Conservation (phyloP, 2,888 invertebrate genomes). For the Cosmorhoe ocellata region DNA sequence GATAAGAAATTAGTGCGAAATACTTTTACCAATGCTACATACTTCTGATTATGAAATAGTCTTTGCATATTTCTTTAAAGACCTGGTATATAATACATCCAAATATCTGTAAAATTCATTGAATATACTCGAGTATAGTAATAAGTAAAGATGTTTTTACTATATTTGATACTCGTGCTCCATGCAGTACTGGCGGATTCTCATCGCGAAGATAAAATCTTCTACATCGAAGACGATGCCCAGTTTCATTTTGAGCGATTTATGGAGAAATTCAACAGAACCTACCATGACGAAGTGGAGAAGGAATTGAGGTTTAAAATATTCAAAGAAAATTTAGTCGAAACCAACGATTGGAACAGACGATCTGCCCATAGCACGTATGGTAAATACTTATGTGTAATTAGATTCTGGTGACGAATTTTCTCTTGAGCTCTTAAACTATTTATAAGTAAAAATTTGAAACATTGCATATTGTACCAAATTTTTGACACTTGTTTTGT, state of each 20-base stretch:
- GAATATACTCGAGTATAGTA: too few species aligned
- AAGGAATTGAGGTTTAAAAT: conserved; percentile 8
- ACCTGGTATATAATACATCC: too few species aligned
- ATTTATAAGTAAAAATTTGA: too few species aligned
- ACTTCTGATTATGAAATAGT: too few species aligned
- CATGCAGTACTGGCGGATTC: background rate
- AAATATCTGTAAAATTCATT: background rate
- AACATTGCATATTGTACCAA: too few species aligned
- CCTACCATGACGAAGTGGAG: conserved; percentile 1
- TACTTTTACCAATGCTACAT: too few species aligned
- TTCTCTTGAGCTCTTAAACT: too few species aligned
- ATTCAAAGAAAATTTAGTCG: conserved; percentile 10
- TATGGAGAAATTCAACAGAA: conserved; percentile 4
- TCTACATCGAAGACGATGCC: conserved; percentile 7
- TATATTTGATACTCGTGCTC: background rate
- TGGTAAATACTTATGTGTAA: conserved; percentile 1
- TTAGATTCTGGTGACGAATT: too few species aligned
- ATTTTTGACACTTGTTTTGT: background rate
- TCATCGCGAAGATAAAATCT: background rate
- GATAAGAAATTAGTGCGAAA: too few species aligned
- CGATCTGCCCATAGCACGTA: background rate
- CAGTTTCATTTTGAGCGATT: conserved; percentile 13
- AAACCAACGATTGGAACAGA: conserved; percentile 14
- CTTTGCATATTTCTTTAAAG: too few species aligned
- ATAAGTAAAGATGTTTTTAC: background rate